These are phyloP conservation scores for Myotis yumanensis DNA, from an alignment of 2,113 vertebrate genomes.

Conservation along the genomic window DNA sequence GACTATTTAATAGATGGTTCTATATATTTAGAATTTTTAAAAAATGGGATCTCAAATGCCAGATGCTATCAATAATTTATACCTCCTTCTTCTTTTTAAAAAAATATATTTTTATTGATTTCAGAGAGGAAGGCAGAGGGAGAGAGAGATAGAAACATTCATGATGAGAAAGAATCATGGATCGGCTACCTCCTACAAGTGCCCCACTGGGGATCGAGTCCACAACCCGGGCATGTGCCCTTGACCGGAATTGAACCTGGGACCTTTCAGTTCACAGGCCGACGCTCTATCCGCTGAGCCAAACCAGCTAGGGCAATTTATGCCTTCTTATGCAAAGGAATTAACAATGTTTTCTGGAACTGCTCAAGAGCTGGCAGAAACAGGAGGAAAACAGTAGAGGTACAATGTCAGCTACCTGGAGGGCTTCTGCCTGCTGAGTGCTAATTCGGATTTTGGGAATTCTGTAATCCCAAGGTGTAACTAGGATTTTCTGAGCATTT, in stretches of 20 bases:
- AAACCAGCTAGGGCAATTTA: conserved; percentile 21
- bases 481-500: conserved; percentile 91
- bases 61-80: conserved; percentile 63
- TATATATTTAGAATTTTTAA: conserved; percentile 72
- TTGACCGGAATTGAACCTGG: too few species aligned
- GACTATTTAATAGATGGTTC: conserved; percentile 64
- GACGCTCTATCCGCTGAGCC: too few species aligned
- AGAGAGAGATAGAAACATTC: too few species aligned
- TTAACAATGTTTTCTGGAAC: neutral
- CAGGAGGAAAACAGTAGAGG: neutral
- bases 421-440: conserved; percentile 92
- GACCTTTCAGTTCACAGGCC: too few species aligned
- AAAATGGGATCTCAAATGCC: conserved; percentile 49
- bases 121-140: too few species aligned
- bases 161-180: too few species aligned
- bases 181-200: too few species aligned
- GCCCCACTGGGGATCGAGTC: too few species aligned
- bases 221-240: too few species aligned
- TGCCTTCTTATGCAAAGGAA: conserved; percentile 41
- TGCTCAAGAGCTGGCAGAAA: neutral
- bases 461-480: conserved; percentile 93
- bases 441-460: conserved; percentile 97
- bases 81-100: neutral
- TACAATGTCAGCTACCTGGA: conserved; percentile 86
- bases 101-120: too few species aligned